Conservation (phyloP, 2,113 vertebrate species). For the Paraplagusia blochii region DNA sequence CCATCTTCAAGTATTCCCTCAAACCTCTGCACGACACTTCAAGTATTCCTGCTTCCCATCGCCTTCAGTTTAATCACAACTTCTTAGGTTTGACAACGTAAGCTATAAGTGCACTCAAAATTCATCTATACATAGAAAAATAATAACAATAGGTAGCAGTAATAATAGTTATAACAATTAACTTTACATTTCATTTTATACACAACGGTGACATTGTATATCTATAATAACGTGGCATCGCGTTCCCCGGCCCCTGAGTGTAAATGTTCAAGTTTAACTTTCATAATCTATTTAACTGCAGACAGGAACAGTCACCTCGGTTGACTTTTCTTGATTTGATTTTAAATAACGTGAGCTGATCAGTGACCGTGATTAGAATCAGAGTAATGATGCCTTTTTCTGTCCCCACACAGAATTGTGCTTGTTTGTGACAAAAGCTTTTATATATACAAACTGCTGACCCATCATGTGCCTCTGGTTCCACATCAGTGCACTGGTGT, state of each 20-base stretch:
- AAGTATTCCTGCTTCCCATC: slow-evolving; percentile 63
- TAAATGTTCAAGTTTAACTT: slow-evolving; percentile 75
- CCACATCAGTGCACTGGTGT: slow-evolving; percentile 28
- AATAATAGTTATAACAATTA: slow-evolving; percentile 72
- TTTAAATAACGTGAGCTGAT: slow-evolving; percentile 73
- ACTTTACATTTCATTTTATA: slow-evolving; percentile 72
- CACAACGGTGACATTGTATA: slow-evolving; percentile 56
- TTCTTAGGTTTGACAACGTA: slow-evolving; percentile 75
- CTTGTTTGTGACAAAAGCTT: slow-evolving; percentile 54
- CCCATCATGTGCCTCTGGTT: slow-evolving; percentile 51
- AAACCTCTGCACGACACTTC: slow-evolving; percentile 53
- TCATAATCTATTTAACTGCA: slow-evolving; percentile 62
- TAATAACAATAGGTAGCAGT: slow-evolving; percentile 64
- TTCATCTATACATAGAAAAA: slow-evolving; percentile 75
- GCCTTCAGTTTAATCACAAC: slow-evolving; percentile 49
- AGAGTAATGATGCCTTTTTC: slow-evolving; percentile 53
- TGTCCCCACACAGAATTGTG: slow-evolving; percentile 57
- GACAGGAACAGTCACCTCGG: slow-evolving; percentile 59
- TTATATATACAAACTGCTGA: slow-evolving; percentile 69
- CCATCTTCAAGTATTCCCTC: slow-evolving; percentile 63
- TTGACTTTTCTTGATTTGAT: slow-evolving; percentile 47
- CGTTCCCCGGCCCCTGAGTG: slow-evolving; percentile 72
- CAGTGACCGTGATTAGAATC: slow-evolving; percentile 49
- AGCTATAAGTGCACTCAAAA: slow-evolving; percentile 76
- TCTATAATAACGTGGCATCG: slow-evolving; percentile 55